phyloP scores from a whole-genome alignment of 2,113 vertebrate species.

The Axis porcinus region DNA sequence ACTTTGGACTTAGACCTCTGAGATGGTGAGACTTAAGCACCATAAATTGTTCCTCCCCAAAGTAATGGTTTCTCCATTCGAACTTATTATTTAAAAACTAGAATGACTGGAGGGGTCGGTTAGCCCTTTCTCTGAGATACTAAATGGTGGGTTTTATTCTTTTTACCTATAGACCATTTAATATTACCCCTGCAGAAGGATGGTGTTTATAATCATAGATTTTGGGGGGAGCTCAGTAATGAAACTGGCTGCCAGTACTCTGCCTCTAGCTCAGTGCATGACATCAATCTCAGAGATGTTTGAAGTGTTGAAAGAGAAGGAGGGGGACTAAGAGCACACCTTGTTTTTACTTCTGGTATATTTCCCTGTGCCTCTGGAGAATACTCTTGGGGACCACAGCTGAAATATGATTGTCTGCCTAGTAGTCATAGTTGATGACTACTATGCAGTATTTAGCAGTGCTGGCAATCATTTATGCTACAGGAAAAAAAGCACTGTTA shows the following conservation, averaged over 20 bases:
- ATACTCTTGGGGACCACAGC: not conserved
- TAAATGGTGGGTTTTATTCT: not conserved
- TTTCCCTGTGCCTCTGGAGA: not conserved
- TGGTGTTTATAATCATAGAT: not conserved
- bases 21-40: not conserved
- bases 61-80: not conserved
- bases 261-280: not conserved
- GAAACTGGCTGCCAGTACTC: not conserved
- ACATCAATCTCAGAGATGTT: not conserved
- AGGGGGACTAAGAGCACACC: not conserved
- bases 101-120: not conserved
- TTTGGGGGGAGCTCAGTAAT: not conserved
- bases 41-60: not conserved
- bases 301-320: not conserved
- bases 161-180: not conserved
- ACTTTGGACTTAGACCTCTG: not conserved
- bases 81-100: not conserved
- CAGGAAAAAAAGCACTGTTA: not conserved
- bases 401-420: slow-evolving; percentile 27
- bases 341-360: not conserved
- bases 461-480: slow-evolving; percentile 32
- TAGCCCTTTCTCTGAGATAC: not conserved
- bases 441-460: not conserved
- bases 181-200: not conserved
- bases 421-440: slow-evolving; percentile 25